Evolutionary conservation across 2,113 vertebrate genomes (phyloP), one percentile per base, ranked within the genome.

Genomic region (Oncorhynchus masou): DNA sequence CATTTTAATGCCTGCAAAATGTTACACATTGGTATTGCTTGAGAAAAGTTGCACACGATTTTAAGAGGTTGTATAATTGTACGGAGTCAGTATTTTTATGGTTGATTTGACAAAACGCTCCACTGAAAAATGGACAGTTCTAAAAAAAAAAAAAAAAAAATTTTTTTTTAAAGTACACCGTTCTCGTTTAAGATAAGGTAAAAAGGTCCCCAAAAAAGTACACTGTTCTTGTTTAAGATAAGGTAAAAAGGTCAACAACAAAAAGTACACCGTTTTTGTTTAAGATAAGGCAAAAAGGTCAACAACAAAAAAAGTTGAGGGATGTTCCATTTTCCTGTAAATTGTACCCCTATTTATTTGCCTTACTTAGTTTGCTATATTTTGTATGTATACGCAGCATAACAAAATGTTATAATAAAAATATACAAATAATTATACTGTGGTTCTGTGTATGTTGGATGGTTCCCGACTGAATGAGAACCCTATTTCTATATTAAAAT

Each of bases 321-420:
- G 94, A 93, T 93, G 91, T 94, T 93, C 86, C 86, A 84, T 86
- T 91, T 91, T 92, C 90, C 89, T 96, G 94, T 96, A 96, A 95
- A 95, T 95, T 93, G 90, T 94, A 94, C 90, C 92, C 95, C 94
- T 95, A 96, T 95, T 96, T 96, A 96, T 96, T 96, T 94, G 94
- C 93, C 92, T 94, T 95, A 94, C 94, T 95, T 95, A 95, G 92
- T 94, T 95, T 94, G 93, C 91, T 94, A 93, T 92, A 90, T 93
- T 94, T 94, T 95, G 85, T 95, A 95, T 92, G 94, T 95, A 95
- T 93, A 94, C 92, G 87, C 91, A 89, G 75, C 92, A 92, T 94
- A 88, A 83, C 83, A 88, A 91, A 91, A 88, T 88, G 85, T 89
- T 90, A 89, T 88, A 90, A 90, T 84, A 57, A 90, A 90, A 90